Evolutionary conservation across 2,888 invertebrate genomes (phyloP).

Genomic region (Hofmannophila pseudospretella): DNA sequence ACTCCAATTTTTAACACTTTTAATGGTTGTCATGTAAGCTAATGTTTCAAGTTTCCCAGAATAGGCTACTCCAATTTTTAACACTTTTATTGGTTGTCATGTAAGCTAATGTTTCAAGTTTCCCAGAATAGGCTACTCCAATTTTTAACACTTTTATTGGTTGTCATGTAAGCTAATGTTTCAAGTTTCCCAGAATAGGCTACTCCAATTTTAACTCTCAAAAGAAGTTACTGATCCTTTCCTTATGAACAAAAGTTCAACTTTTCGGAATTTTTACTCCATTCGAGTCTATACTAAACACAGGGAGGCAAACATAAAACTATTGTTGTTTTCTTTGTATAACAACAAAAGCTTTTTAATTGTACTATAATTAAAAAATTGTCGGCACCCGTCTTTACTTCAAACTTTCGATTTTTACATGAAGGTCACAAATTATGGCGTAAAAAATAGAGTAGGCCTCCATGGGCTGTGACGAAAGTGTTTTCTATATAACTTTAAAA

Average conservation of each 20-base stretch:
- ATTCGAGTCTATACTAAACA: slow-evolving; percentile 1
- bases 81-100: too few relatives aligned
- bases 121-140: too few relatives aligned
- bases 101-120: too few relatives aligned
- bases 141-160: too few relatives aligned
- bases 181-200: neutral
- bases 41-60: too few relatives aligned
- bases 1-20: too few relatives aligned
- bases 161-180: too few relatives aligned
- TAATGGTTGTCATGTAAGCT: too few relatives aligned
- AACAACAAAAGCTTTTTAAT: slow-evolving; percentile 19
- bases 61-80: too few relatives aligned
- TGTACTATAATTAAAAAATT: slow-evolving; percentile 22
- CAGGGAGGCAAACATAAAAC: neutral
- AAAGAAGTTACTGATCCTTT: too few relatives aligned
- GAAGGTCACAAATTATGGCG: slow-evolving; percentile 12
- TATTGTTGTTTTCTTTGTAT: too few relatives aligned
- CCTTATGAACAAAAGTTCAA: slow-evolving; percentile 1
- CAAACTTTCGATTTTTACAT: slow-evolving; percentile 34
- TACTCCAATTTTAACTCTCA: neutral
- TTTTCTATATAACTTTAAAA: too few relatives aligned
- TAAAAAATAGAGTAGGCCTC: slow-evolving; percentile 15
- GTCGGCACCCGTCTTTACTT: slow-evolving; percentile 15
- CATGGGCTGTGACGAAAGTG: slow-evolving; percentile 2
- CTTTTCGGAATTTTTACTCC: slow-evolving; percentile 16